A percentile compares a stretch with the other conserved stretches of the same genome.
phyloP scores from a whole-genome alignment of 2,113 vertebrate species.

The Pelobates fuscus region DNA sequence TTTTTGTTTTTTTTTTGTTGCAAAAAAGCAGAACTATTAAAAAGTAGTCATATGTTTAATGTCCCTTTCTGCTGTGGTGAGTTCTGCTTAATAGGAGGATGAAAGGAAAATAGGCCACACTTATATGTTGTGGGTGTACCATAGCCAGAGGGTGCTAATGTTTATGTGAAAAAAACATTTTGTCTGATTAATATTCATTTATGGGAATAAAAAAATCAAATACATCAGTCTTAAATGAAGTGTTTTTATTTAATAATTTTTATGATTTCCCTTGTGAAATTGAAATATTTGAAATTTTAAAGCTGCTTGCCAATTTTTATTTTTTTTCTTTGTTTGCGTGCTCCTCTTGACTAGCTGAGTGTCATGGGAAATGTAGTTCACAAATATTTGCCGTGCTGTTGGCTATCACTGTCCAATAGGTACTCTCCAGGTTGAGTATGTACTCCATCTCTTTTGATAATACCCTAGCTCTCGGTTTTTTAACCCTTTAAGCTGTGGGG shows the following conservation, averaged over 20 bases:
- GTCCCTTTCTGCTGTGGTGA: not conserved
- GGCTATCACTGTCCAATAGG: too few species aligned
- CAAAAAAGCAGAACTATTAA: too few species aligned
- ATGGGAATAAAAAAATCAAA: slow-evolving; percentile 19
- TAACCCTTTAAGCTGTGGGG: too few species aligned
- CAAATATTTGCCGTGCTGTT: too few species aligned
- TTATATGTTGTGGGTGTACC: not conserved
- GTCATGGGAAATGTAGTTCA: too few species aligned
- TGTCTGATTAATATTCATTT: slow-evolving; percentile 25
- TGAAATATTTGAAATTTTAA: not conserved
- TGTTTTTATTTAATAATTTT: slow-evolving; percentile 22
- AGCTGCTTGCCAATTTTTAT: too few species aligned
- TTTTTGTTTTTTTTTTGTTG: too few species aligned
- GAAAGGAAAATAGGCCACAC: not conserved
- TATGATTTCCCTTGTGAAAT: slow-evolving; percentile 19
- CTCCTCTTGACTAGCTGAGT: too few species aligned
- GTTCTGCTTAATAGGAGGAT: not conserved
- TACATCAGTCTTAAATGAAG: slow-evolving; percentile 34
- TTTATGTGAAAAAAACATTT: slow-evolving; percentile 24
- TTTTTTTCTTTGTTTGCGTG: too few species aligned
- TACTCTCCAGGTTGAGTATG: too few species aligned
- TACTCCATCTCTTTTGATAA: too few species aligned
- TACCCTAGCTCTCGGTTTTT: too few species aligned
- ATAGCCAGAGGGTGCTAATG: slow-evolving; percentile 8
- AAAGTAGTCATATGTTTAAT: not conserved